phyloP scores from a whole-genome alignment of 2,797 vertebrate genomes.

The Tangara arthus region DNA sequence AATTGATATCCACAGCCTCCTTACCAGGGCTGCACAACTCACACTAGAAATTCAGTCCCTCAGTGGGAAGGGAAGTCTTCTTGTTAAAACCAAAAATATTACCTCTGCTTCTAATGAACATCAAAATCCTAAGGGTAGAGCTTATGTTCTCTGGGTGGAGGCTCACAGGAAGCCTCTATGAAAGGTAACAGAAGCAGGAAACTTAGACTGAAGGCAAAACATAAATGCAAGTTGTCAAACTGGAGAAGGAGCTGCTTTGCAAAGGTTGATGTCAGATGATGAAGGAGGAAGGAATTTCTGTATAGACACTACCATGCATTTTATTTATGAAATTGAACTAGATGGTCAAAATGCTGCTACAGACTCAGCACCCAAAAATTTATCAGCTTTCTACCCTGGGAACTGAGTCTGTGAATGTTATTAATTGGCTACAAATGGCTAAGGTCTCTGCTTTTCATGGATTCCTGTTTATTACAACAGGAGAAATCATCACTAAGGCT shows the following conservation, averaged over 20 bases:
- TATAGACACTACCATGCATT: background rate
- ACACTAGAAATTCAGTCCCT: background rate
- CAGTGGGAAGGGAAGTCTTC: background rate
- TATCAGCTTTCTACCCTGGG: background rate
- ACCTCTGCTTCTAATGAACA: background rate
- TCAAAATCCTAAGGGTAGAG: background rate
- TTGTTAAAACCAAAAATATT: background rate
- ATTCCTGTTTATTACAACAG: background rate
- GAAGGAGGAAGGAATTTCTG: background rate
- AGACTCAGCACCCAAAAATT: background rate
- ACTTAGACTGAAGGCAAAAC: background rate
- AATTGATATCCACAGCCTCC: background rate
- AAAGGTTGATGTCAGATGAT: background rate
- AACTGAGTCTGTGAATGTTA: background rate
- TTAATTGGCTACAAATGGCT: background rate
- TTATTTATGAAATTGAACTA: background rate
- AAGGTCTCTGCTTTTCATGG: background rate
- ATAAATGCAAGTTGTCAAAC: background rate
- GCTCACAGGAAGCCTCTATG: background rate
- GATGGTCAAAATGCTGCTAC: background rate
- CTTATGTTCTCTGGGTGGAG: background rate
- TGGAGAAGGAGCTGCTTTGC: background rate
- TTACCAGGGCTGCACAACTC: background rate
- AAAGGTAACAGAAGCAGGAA: background rate
- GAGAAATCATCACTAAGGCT: background rate